Evolutionary conservation across 2,888 invertebrate species (phyloP).

Genomic region (Drosophila vallismaia): DNA sequence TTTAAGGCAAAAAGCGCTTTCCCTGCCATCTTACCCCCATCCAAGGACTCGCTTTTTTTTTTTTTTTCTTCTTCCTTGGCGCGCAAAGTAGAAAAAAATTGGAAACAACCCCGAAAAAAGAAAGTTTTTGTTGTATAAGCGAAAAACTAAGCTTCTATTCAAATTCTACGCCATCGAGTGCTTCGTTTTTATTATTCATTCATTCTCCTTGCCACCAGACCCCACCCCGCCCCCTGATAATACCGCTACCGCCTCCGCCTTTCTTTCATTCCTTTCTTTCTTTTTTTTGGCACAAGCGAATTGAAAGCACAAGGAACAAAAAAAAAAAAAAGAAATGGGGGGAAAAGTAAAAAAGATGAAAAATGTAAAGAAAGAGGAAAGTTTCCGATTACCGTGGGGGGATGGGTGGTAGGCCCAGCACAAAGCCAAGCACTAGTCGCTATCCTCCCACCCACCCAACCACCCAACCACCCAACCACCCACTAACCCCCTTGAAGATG

Average conservation of each 20-base stretch:
- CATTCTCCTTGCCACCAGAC: slow-evolving; percentile 61
- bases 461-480: slow-evolving; percentile 27
- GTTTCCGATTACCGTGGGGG: slow-evolving; percentile 77
- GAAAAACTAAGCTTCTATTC: slow-evolving; percentile 83
- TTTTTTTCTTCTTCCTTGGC: slow-evolving; percentile 12
- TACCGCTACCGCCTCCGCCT: background rate
- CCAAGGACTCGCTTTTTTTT: slow-evolving; percentile 10
- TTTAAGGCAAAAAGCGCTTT: slow-evolving; percentile 32
- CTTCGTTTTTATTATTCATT: slow-evolving; percentile 79
- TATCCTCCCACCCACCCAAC: slow-evolving; percentile 15
- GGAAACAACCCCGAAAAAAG: slow-evolving; percentile 75
- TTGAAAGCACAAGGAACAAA: slow-evolving; percentile 61
- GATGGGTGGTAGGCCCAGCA: slow-evolving; percentile 62
- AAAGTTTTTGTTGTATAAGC: slow-evolving; percentile 80
- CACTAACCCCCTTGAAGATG: slow-evolving; percentile 5
- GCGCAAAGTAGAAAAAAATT: slow-evolving; percentile 71
- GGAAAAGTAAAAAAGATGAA: slow-evolving; percentile 68
- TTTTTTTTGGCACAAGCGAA: slow-evolving; percentile 73
- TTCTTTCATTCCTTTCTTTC: background rate
- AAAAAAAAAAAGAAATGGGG: slow-evolving; percentile 62
- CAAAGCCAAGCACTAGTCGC: slow-evolving; percentile 71
- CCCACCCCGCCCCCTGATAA: background rate
- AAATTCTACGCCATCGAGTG: slow-evolving; percentile 82
- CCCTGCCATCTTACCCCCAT: slow-evolving; percentile 32
- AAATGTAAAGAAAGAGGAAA: slow-evolving; percentile 79